phyloP scores from a whole-genome alignment of 1,140 invertebrate genomes.

The Drosophila albomicans region DNA sequence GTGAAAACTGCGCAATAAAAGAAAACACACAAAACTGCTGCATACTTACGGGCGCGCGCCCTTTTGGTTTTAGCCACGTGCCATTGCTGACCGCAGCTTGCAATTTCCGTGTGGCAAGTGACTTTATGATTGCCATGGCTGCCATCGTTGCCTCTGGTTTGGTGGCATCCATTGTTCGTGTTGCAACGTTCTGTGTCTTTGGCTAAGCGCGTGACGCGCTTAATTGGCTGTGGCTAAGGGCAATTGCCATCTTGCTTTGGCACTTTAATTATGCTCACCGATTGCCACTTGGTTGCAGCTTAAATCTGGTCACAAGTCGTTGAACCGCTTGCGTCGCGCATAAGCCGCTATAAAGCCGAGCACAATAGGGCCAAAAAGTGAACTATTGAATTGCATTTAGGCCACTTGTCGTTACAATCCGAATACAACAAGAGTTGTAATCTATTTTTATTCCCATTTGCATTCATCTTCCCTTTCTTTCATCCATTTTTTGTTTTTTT shows the following conservation, averaged over 20 bases:
- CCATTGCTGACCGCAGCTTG: slow-evolving; percentile 69
- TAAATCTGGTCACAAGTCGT: slow-evolving; percentile 42
- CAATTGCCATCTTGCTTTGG: not conserved
- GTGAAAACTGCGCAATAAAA: slow-evolving; percentile 6
- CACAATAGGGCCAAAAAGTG: slow-evolving; percentile 60
- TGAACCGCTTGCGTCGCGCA: slow-evolving; percentile 48
- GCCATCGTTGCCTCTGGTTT: slow-evolving; percentile 37
- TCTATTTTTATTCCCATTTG: not conserved
- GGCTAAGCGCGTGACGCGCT: slow-evolving; percentile 33
- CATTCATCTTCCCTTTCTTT: not conserved
- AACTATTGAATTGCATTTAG: slow-evolving; percentile 77
- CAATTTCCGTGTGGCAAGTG: slow-evolving; percentile 76
- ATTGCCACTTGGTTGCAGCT: not conserved
- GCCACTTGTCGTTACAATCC: slow-evolving; percentile 54
- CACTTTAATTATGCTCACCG: not conserved
- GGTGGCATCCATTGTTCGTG: not conserved
- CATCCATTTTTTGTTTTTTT: not conserved
- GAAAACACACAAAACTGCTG: slow-evolving; percentile 7
- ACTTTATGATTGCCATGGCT: slow-evolving; percentile 73
- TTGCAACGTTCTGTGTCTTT: slow-evolving; percentile 35
- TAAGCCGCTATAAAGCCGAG: not conserved
- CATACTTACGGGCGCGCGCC: slow-evolving; percentile 9
- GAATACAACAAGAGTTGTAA: slow-evolving; percentile 23
- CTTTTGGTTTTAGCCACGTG: slow-evolving; percentile 39
- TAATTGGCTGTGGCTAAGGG: slow-evolving; percentile 64